phyloP scores from a whole-genome alignment of 2,113 vertebrate genomes.

The Anthoscopus minutus region DNA sequence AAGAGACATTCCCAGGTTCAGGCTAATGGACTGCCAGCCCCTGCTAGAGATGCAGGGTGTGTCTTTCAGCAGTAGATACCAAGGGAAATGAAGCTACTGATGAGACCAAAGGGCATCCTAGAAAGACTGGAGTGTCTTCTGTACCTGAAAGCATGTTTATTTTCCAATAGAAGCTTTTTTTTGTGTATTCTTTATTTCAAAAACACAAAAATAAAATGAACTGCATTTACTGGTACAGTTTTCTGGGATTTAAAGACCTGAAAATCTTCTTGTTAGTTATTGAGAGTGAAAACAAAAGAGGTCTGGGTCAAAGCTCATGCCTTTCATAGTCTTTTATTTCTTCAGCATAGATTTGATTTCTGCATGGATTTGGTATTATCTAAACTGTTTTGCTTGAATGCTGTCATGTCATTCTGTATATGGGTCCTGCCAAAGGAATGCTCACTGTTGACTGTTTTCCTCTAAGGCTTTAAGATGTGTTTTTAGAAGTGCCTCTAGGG shows the following conservation, averaged over 20 bases:
- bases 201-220: neutral
- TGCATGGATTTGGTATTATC: slow-evolving; percentile 29
- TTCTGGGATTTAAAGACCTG: neutral
- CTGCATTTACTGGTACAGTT: neutral
- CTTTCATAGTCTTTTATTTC: neutral
- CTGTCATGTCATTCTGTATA: neutral
- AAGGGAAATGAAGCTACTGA: neutral
- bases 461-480: neutral
- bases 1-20: neutral
- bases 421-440: neutral
- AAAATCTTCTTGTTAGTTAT: neutral
- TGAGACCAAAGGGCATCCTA: neutral
- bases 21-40: neutral
- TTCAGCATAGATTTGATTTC: slow-evolving; percentile 8
- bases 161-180: neutral
- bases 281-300: slow-evolving; percentile 17
- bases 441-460: neutral
- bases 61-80: neutral
- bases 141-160: neutral
- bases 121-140: neutral
- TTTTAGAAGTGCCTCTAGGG: slow-evolving; percentile 14
- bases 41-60: accelerated
- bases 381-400: neutral
- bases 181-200: neutral
- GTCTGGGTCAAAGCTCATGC: slow-evolving; percentile 20